Conservation (phyloP, 2,888 invertebrate genomes). For the Lithophane semibrunnea region DNA sequence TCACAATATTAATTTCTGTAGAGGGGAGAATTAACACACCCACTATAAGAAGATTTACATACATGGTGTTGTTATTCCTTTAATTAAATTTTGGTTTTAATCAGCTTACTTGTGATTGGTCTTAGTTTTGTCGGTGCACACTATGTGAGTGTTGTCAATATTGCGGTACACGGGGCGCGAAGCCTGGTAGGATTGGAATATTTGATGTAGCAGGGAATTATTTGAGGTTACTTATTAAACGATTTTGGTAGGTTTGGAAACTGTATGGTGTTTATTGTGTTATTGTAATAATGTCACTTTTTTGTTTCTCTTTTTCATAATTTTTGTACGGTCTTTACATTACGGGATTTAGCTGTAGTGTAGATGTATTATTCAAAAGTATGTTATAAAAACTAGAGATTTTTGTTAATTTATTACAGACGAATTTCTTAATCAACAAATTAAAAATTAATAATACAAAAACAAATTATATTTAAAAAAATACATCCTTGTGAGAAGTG, state of each 20-base stretch:
- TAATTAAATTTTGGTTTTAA: slow-evolving; percentile 55
- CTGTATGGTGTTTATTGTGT: not conserved
- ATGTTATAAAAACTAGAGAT: not conserved
- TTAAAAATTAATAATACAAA: too few species aligned
- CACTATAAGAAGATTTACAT: slow-evolving; percentile 23
- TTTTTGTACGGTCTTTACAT: too few species aligned
- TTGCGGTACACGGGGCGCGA: slow-evolving; percentile 27
- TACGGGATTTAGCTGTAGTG: not conserved
- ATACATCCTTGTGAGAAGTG: too few species aligned
- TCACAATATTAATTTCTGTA: slow-evolving; percentile 2
- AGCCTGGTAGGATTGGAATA: slow-evolving; percentile 47
- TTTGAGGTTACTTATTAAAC: not conserved
- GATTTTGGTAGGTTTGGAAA: not conserved
- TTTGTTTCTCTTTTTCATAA: too few species aligned
- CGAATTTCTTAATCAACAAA: too few species aligned
- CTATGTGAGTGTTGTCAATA: slow-evolving; percentile 30
- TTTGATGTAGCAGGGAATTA: not conserved
- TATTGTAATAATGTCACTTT: not conserved
- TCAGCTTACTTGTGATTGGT: slow-evolving; percentile 58
- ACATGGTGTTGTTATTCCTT: slow-evolving; percentile 28
- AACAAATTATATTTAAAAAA: too few species aligned
- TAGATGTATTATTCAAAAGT: not conserved
- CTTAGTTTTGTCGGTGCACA: slow-evolving; percentile 14
- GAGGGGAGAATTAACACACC: slow-evolving; percentile 17
- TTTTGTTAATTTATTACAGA: too few species aligned